Percentiles rank a stretch among this genome's conserved stretches.
phyloP scores from a whole-genome alignment of 2,888 invertebrate species.

The Leptopilina myrica region DNA sequence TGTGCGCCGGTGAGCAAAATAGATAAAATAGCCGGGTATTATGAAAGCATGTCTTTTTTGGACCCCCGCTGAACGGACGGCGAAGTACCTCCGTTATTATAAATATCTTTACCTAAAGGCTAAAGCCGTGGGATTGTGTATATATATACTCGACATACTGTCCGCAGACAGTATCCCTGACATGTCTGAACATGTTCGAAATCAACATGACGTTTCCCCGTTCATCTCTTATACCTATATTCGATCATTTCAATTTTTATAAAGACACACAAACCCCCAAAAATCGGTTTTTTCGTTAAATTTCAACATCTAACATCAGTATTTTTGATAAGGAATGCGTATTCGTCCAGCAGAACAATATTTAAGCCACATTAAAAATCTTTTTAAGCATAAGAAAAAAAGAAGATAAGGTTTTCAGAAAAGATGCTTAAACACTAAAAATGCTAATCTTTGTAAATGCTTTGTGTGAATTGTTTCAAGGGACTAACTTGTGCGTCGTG shows the following conservation, averaged over 20 bases:
- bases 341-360: too few species aligned
- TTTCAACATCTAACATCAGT: too few species aligned
- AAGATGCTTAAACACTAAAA: conserved; percentile 23
- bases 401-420: conserved; percentile 22
- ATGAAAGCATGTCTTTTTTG: conserved; percentile 69
- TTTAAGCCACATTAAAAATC: too few species aligned
- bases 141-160: conserved; percentile 7
- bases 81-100: conserved; percentile 70
- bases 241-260: conserved; percentile 47
- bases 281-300: too few species aligned
- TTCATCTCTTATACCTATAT: conserved; percentile 56
- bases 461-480: conserved; percentile 1
- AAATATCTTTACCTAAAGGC: conserved; percentile 69
- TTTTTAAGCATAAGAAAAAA: too few species aligned
- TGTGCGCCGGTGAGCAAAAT: conserved; percentile 58
- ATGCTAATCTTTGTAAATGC: conserved; percentile 19
- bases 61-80: conserved; percentile 68
- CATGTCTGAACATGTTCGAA: conserved; percentile 54
- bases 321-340: too few species aligned
- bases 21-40: conserved; percentile 67
- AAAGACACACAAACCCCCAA: too few species aligned
- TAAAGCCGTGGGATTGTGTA: conserved; percentile 62
- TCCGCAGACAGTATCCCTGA: conserved; percentile 25
- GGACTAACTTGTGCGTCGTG: conserved; percentile 11
- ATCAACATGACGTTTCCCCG: conserved; percentile 52